Conservation (phyloP, 2,888 invertebrate genomes). For the Catocala nupta region DNA sequence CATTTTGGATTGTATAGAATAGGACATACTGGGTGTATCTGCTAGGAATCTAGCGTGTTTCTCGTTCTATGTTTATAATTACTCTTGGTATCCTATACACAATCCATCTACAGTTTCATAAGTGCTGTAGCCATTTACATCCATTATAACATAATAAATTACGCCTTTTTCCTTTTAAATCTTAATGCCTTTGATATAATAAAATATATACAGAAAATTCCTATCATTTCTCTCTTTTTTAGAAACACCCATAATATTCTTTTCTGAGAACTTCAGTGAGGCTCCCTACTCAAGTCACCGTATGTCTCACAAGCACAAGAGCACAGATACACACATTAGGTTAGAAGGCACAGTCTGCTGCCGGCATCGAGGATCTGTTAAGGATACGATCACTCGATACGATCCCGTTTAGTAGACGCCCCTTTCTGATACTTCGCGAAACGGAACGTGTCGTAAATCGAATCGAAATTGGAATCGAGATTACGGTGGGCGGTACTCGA, state of each 20-base stretch:
- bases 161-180: too few relatives aligned
- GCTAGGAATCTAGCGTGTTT: too few relatives aligned
- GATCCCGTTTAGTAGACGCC: conserved; percentile 72
- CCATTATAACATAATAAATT: too few relatives aligned
- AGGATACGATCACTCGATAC: conserved; percentile 72
- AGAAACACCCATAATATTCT: neutral
- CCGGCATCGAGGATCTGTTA: conserved; percentile 67
- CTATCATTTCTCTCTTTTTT: too few relatives aligned
- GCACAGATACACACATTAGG: conserved; percentile 66
- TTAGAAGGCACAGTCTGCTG: conserved; percentile 67
- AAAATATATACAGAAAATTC: too few relatives aligned
- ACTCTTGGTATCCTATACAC: too few relatives aligned
- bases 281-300: conserved; percentile 14
- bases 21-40: too few relatives aligned
- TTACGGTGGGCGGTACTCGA: conserved; percentile 51
- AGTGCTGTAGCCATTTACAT: too few relatives aligned
- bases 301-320: conserved; percentile 46
- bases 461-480: conserved; percentile 62
- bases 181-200: too few relatives aligned
- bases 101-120: too few relatives aligned
- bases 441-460: conserved; percentile 66
- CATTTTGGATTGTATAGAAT: too few relatives aligned
- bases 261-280: neutral
- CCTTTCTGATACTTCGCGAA: conserved; percentile 72
- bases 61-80: too few relatives aligned